Conservation (phyloP, 2,888 invertebrate species). For the Reticulitermes lucifugus region DNA sequence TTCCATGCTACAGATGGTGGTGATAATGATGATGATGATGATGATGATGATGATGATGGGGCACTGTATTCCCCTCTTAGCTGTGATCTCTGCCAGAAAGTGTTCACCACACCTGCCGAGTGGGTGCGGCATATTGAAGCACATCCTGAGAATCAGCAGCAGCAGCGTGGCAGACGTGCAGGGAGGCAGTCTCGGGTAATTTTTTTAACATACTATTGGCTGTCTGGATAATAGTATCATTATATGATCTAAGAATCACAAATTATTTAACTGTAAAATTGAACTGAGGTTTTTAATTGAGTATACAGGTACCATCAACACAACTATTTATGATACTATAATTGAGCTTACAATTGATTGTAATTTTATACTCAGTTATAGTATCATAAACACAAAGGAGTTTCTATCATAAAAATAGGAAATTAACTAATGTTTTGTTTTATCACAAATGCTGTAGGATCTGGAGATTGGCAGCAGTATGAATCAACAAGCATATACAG, state of each 20-base stretch:
- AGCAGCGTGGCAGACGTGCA: conserved; percentile 37
- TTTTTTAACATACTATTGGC: no score
- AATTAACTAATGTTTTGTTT: no score
- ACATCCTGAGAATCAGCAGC: conserved; percentile 52
- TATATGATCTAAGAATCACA: no score
- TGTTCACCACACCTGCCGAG: conserved; percentile 85
- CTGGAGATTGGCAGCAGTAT: not conserved
- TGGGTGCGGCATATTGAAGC: conserved; percentile 88
- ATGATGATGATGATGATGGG: conserved; percentile 68
- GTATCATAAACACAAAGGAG: no score
- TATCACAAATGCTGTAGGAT: not conserved
- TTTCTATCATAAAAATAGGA: no score
- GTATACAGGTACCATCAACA: no score
- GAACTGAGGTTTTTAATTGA: no score
- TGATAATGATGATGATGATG: conserved; percentile 58
- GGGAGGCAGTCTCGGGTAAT: conserved; percentile 29
- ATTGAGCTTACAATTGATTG: no score
- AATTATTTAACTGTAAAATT: no score
- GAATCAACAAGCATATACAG: conserved; percentile 34
- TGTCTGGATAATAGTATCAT: no score
- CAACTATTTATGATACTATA: no score
- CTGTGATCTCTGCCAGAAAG: conserved; percentile 87
- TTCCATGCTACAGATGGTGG: conserved; percentile 42
- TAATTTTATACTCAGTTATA: no score
- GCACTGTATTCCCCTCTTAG: conserved; percentile 82